Conservation (phyloP, 2,888 invertebrate genomes). For the Deroplatys truncata region DNA sequence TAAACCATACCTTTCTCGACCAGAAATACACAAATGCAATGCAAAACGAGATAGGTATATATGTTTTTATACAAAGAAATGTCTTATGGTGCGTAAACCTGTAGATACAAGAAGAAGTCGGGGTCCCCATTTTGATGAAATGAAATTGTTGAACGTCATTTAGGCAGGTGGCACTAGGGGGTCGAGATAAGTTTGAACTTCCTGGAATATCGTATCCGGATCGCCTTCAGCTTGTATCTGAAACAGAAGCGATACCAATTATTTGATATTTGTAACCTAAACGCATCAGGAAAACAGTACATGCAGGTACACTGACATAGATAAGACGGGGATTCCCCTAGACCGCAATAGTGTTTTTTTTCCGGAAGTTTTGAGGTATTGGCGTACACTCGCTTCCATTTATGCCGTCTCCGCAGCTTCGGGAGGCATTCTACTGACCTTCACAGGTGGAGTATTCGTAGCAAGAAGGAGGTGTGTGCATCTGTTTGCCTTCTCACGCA, state of each 20-base stretch:
- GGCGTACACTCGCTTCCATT: too few species aligned
- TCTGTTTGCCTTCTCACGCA: too few species aligned
- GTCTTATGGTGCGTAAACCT: background rate
- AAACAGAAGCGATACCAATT: constrained; percentile 35
- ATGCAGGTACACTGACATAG: too few species aligned
- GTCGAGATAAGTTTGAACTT: constrained; percentile 50
- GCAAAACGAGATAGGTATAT: background rate
- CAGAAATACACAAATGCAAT: background rate
- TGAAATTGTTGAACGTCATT: background rate
- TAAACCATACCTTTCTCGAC: too few species aligned
- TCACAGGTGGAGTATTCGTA: too few species aligned
- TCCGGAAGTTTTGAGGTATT: too few species aligned
- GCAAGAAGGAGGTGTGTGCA: too few species aligned
- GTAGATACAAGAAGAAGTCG: background rate
- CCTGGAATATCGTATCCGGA: constrained; percentile 71
- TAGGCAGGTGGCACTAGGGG: background rate
- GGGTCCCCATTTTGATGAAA: background rate
- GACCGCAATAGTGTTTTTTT: too few species aligned
- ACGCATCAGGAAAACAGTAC: too few species aligned
- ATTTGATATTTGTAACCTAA: background rate
- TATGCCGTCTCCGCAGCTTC: too few species aligned
- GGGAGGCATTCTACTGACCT: too few species aligned
- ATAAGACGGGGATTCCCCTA: too few species aligned
- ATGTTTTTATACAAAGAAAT: background rate
- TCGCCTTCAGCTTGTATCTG: constrained; percentile 78